Conservation (phyloP, 2,888 invertebrate genomes). For the Thera britannica region DNA sequence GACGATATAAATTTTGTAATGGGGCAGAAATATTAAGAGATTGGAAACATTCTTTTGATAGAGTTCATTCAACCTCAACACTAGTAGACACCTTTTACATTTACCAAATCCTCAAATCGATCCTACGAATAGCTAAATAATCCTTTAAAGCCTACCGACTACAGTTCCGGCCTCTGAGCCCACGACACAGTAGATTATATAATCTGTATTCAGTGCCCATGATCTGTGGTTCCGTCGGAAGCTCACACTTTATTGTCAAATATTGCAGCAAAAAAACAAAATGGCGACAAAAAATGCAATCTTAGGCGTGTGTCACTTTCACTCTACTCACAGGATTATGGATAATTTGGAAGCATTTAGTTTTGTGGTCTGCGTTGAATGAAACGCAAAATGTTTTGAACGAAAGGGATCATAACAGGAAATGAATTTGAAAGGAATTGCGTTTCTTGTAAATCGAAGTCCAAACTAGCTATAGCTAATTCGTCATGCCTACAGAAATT, state of each 20-base stretch:
- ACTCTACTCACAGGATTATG: constrained; percentile 20
- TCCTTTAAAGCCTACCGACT: constrained; percentile 14
- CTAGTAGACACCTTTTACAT: neutral
- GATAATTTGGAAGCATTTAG: constrained; percentile 23
- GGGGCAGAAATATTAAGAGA: neutral
- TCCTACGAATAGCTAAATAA: constrained; percentile 5
- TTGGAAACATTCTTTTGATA: neutral
- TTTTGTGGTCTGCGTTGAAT: constrained; percentile 10
- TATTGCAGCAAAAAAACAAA: constrained; percentile 14
- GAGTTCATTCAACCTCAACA: neutral
- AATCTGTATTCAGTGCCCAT: no score
- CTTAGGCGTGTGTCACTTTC: constrained; percentile 35
- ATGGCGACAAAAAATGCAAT: constrained; percentile 19
- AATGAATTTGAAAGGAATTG: constrained; percentile 9
- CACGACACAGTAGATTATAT: no score
- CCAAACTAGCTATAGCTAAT: no score
- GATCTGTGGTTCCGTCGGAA: constrained; percentile 28
- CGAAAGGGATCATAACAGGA: constrained; percentile 2
- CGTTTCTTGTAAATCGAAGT: constrained; percentile 1
- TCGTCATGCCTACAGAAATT: no score
- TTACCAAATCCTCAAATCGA: constrained; percentile 5
- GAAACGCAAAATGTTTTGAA: constrained; percentile 12
- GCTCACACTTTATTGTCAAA: constrained; percentile 21
- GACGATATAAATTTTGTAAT: no score
- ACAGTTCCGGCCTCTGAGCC: constrained; percentile 7